Evolutionary conservation across 2,797 vertebrate species (phyloP).

Genomic region (Oreochromis grahami): DNA sequence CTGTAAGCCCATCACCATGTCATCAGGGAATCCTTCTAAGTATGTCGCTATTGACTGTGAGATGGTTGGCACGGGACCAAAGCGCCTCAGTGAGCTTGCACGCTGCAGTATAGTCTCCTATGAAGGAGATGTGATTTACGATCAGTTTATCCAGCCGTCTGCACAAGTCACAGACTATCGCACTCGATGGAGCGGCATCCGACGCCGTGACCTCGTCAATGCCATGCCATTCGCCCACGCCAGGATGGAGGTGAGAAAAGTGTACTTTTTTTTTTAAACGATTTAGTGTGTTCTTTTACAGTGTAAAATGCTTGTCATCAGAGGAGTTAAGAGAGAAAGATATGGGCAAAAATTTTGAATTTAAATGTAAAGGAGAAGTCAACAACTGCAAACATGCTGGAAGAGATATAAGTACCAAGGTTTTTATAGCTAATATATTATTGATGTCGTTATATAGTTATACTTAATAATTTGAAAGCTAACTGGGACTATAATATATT

Average conservation of each 20-base stretch:
- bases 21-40: conserved; percentile 57
- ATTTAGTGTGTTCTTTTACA: not conserved
- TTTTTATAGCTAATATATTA: not conserved
- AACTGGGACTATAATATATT: too few species aligned
- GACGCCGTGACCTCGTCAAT: conserved; percentile 70
- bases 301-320: not conserved
- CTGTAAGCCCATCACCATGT: not conserved
- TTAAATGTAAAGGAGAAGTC: not conserved
- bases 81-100: conserved; percentile 77
- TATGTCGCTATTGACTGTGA: conserved; percentile 88
- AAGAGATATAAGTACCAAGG: not conserved
- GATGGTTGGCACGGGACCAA: conserved; percentile 90
- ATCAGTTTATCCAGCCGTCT: conserved; percentile 81
- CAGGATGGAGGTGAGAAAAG: conserved; percentile 78
- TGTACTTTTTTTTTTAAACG: accelerated
- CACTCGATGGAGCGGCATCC: conserved; percentile 90
- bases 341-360: not conserved
- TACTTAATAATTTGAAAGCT: too few species aligned
- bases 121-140: conserved; percentile 84
- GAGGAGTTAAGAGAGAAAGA: not conserved
- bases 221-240: conserved; percentile 81
- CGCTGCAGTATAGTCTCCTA: conserved; percentile 89
- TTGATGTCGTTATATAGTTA: too few species aligned
- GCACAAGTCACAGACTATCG: conserved; percentile 84
- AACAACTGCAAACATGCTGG: not conserved